Percentiles rank a stretch among this genome's conserved stretches.
Conservation (phyloP, 2,113 vertebrate species). For the Cervus canadensis region DNA sequence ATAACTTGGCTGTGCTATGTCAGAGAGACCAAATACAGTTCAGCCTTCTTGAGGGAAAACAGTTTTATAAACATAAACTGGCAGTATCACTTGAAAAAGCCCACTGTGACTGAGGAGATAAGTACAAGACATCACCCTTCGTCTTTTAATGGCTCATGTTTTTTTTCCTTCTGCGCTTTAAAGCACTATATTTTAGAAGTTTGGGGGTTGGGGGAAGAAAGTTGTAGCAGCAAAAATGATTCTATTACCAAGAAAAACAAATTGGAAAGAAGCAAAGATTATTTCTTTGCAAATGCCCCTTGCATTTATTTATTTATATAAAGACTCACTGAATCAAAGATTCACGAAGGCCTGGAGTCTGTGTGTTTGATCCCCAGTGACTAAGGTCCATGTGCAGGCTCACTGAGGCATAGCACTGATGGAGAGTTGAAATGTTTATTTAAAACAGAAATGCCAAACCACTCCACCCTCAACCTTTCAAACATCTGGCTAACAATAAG, state of each 20-base stretch:
- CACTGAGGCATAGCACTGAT: slow-evolving; percentile 40
- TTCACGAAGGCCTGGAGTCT: neutral
- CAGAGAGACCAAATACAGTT: neutral
- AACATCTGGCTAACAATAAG: slow-evolving; percentile 76
- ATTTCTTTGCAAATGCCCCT: slow-evolving; percentile 18
- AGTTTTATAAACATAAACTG: neutral
- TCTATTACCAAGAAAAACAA: slow-evolving; percentile 19
- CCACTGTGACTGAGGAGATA: neutral
- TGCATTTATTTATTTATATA: slow-evolving; percentile 38
- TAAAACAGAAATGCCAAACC: slow-evolving; percentile 85
- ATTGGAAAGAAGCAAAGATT: slow-evolving; percentile 31
- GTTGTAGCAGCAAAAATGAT: neutral
- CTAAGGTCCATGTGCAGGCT: neutral
- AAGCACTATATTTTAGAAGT: neutral
- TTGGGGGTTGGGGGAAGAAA: accelerated
- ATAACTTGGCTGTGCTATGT: neutral
- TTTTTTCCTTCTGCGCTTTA: neutral
- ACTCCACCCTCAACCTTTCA: slow-evolving; percentile 81
- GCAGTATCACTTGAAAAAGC: neutral
- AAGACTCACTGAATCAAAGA: slow-evolving; percentile 41
- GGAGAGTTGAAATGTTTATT: slow-evolving; percentile 83
- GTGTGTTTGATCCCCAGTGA: slow-evolving; percentile 8
- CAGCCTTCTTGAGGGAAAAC: neutral
- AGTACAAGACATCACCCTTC: neutral
- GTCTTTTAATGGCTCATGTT: neutral